These are phyloP conservation scores for Anastrepha obliqua DNA, from an alignment of 1,140 invertebrate genomes.

Conservation along the genomic window DNA sequence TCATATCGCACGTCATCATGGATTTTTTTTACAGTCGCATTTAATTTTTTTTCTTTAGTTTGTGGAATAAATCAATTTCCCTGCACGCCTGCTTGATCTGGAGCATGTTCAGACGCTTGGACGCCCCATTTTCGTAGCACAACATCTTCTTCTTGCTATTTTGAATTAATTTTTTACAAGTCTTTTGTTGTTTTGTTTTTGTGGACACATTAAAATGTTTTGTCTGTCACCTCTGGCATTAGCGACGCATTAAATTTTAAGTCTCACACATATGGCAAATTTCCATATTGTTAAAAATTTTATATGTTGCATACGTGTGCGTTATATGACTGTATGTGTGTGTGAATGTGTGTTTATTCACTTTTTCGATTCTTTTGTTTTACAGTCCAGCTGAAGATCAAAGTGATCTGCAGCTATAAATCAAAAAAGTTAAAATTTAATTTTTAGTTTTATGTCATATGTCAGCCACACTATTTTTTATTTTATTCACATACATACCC, in stretches of 20 bases:
- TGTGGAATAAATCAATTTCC: not conserved
- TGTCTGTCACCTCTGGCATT: constrained; percentile 41
- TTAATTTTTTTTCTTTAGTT: not conserved
- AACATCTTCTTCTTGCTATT: not conserved
- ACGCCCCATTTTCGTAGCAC: constrained; percentile 10
- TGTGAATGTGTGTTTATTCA: too few relatives aligned
- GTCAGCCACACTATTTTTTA: too few relatives aligned
- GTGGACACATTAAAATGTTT: not conserved
- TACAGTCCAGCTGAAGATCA: not conserved
- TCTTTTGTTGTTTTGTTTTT: not conserved
- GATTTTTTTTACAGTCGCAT: too few relatives aligned
- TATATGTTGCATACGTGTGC: not conserved
- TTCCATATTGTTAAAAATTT: not conserved
- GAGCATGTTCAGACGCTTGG: constrained; percentile 35
- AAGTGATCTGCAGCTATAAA: constrained; percentile 22
- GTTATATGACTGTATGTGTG: not conserved
- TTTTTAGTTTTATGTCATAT: not conserved
- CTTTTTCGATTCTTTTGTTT: too few relatives aligned
- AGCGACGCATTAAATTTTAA: constrained; percentile 24
- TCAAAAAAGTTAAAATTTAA: not conserved
- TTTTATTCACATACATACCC: not conserved
- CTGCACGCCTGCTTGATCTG: not conserved
- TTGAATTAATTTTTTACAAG: not conserved
- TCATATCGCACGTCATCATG: too few relatives aligned
- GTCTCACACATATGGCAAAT: not conserved